Base-by-base conservation (phyloP, 2,113 vertebrate species). In the Austrofundulus limnaeus region DNA sequence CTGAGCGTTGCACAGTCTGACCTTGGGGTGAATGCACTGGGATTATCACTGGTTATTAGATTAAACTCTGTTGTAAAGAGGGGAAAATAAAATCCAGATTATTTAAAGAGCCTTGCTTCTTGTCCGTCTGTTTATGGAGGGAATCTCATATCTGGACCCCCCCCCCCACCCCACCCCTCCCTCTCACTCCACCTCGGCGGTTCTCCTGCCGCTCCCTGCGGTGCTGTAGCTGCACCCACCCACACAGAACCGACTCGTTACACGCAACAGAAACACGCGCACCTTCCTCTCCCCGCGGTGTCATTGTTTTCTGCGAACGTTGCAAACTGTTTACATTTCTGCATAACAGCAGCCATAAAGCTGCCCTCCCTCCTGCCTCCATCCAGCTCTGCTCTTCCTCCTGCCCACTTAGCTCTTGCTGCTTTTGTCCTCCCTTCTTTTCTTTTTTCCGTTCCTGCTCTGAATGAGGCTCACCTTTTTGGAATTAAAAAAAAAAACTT, bases 251-350 rank as follows among this genome's bases (percentile, higher is more conserved):
- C 7, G 62, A 20, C 37, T 37, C 63, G 8, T 43, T 34, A 59
- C 51, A 38, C 47, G 57, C 58, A 53, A 20, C 55, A 72, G 15
- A 58, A 25, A 76, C 43, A 54, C 59, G 61, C 63, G 64, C 73
- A 66, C 70, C 79, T 81, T 82, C 77, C 80, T 74, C 84, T 88
- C 88, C 88, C 88, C 23, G 77, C 61, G 85, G 87, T 90, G 87
- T 87, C 87, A 85, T 90, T 88, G 87, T 87, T 88, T 90, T 90
- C 84, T 90, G 87, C 87, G 56, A 80, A 89, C 87, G 88, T 78
- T 87, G 87, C 88, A 88, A 85, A 88, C 75, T 87, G 88, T 90
- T 90, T 87, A 88, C 87, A 87, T 90, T 90, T 87, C 82, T 89
- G 87, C 87, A 89, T 86, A 88, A 88, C 84, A 87, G 88, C 88